Base-by-base conservation (phyloP, 2,888 invertebrate species). In the Protodeltote pygarga region DNA sequence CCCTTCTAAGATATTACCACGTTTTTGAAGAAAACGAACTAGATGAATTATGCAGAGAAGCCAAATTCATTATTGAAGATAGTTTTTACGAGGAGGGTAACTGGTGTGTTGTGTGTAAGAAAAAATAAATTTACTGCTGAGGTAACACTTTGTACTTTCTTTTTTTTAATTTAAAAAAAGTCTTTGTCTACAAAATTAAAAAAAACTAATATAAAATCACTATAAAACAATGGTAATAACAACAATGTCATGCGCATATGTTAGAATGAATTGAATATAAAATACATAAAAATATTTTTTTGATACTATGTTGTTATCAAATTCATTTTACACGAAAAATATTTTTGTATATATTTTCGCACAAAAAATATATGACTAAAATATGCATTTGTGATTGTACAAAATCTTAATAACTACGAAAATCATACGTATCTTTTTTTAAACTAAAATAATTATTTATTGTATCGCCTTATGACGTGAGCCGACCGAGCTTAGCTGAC, bases 71-170 rank as follows among this genome's bases (percentile, higher is more conserved):
- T 27, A 86, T 98, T 6, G 78, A 94, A 19, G 88, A 93, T 16
- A 94, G 94, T 69, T 99, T 97, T 83, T 98, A 98, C 75, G 99
- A 99, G 83, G 96, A 99, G 84, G 99, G 99, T 0, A 99, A 99
- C 83, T 98, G 98, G 97, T 98, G 98, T 92, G 94, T 97, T 19
- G 89, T 97, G 64, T 94, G 97, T 73, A 90, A 94, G 77, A 97
- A 96, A 92, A 75, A 79, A 65, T 77, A 79, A 79, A 58, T 29
- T 48, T 41, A 46, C 49, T 52, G 71, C 49, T 52, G 71, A 73
- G 50, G 60, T 77, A 80, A 80, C 72, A 74, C 59, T 78, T 82
- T 79, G 77, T 81, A 81, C 81, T 68, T 66, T 82, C 76, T 76
- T 79, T 76, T 71, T 70, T 63, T 76, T 73, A 66, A 71, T 73